phyloP scores from a whole-genome alignment of 2,888 invertebrate genomes.

The Gymnosoma rotundatum region DNA sequence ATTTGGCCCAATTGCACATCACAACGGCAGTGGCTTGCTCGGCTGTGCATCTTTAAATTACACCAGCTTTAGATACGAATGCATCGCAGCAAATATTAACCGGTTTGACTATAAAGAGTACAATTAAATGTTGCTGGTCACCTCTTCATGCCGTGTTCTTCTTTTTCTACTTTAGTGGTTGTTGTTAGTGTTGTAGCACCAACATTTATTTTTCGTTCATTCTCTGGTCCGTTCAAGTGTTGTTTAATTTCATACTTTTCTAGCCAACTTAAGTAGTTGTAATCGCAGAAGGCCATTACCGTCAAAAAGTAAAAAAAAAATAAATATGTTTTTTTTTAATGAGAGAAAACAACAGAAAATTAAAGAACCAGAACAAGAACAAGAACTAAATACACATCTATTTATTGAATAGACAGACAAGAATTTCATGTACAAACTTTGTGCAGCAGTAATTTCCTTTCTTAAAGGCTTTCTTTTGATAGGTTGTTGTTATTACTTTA shows the following conservation, averaged over 20 bases:
- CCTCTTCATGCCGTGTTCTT: conserved; percentile 55
- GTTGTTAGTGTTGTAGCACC: background rate
- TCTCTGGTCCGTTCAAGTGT: conserved; percentile 21
- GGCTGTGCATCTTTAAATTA: conserved; percentile 43
- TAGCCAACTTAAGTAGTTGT: conserved; percentile 67
- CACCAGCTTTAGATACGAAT: conserved; percentile 50
- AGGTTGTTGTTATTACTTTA: conserved; percentile 10
- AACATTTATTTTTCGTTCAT: conserved; percentile 15
- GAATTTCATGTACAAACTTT: conserved; percentile 7
- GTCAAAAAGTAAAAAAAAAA: conserved; percentile 31
- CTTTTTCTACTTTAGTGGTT: background rate
- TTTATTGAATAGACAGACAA: conserved; percentile 20
- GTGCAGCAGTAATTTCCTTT: conserved; percentile 55
- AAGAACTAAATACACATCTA: background rate
- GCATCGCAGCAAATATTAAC: conserved; percentile 53
- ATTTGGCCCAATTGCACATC: conserved; percentile 69
- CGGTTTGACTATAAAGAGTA: conserved; percentile 66
- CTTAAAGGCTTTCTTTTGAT: conserved; percentile 54
- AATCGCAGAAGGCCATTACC: conserved; percentile 67
- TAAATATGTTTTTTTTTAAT: conserved; percentile 7
- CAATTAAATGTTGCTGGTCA: conserved; percentile 61
- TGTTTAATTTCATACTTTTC: conserved; percentile 58
- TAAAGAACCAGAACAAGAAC: conserved; percentile 50
- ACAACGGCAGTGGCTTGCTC: conserved; percentile 30
- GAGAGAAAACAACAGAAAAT: background rate